Conservation (phyloP, 1,140 invertebrate species). For the Drosophila hydei region DNA sequence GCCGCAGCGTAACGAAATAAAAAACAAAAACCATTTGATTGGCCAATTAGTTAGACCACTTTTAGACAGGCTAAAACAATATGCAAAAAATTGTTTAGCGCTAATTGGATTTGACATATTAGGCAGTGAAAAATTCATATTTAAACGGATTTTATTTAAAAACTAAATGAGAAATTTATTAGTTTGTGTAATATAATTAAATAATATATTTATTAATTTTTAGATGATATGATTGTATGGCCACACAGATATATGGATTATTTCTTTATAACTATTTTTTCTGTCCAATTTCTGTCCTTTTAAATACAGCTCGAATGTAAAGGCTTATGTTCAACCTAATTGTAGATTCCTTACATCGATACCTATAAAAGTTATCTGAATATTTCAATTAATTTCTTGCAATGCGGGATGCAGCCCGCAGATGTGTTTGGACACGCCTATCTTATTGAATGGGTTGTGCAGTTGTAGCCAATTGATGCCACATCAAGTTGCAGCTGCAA, state of each 20-base stretch:
- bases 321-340: too few relatives aligned
- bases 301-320: too few relatives aligned
- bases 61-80: not conserved
- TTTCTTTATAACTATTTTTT: too few relatives aligned
- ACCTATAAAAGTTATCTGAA: not conserved
- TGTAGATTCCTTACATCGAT: too few relatives aligned
- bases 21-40: conserved; percentile 41
- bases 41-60: conserved; percentile 44
- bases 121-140: not conserved
- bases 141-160: too few relatives aligned
- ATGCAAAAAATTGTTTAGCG: not conserved
- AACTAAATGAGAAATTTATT: too few relatives aligned
- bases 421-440: conserved; percentile 35
- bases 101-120: not conserved
- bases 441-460: conserved; percentile 12
- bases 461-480: conserved; percentile 30
- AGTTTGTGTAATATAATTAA: not conserved
- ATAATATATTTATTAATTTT: conserved; percentile 12
- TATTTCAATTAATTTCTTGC: not conserved
- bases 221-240: not conserved
- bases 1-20: conserved; percentile 15
- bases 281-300: too few relatives aligned
- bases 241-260: too few relatives aligned
- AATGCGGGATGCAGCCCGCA: conserved; percentile 9
- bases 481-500: conserved; percentile 33